Evolutionary conservation across 2,797 vertebrate species (phyloP).

Genomic region (Lacerta viridis): DNA sequence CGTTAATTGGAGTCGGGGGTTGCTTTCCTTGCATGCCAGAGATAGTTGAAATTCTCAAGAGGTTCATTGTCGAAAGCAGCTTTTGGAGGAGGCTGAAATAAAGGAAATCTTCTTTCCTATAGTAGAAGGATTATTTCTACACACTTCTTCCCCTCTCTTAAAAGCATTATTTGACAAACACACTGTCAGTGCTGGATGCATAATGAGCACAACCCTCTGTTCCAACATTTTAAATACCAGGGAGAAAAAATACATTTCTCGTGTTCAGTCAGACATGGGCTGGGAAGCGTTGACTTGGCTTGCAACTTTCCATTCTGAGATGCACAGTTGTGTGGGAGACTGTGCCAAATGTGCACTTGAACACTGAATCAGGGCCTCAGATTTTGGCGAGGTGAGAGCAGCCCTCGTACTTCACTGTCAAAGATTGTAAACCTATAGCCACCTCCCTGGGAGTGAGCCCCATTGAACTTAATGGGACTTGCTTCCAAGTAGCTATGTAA

Average conservation of each 20-base stretch:
- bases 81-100: constrained; percentile 35
- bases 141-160: background rate
- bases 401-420: background rate
- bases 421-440: too few relatives aligned
- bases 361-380: background rate
- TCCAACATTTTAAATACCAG: background rate
- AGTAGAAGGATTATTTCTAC: constrained; percentile 36
- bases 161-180: background rate
- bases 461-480: too few relatives aligned
- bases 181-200: background rate
- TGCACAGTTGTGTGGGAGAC: too few relatives aligned
- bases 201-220: background rate
- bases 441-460: too few relatives aligned
- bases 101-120: constrained; percentile 46
- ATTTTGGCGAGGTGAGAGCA: background rate
- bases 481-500: too few relatives aligned
- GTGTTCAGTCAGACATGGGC: background rate
- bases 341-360: background rate
- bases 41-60: constrained; percentile 63
- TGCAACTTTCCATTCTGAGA: background rate
- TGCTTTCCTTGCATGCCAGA: constrained; percentile 63
- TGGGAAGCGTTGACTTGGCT: background rate
- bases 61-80: constrained; percentile 48
- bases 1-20: constrained; percentile 48
- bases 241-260: background rate